Evolutionary conservation across 2,797 vertebrate genomes (phyloP).

Genomic region (Mus spretus): DNA sequence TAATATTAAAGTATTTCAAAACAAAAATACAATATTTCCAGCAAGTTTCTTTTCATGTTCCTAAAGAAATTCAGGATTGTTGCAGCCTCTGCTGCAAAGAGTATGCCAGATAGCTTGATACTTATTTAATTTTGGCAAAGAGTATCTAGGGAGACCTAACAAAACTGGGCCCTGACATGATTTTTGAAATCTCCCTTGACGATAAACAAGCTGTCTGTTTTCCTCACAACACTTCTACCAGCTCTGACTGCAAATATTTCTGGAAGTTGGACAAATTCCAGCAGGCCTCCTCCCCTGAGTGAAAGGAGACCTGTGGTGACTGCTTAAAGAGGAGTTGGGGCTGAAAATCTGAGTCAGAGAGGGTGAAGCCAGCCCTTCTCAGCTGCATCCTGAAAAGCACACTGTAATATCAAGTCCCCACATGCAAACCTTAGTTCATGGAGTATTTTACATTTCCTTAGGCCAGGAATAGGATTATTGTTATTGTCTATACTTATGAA

Average conservation of each 20-base stretch:
- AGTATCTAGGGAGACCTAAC: conserved; percentile 38
- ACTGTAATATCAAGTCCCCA: not conserved
- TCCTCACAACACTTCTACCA: conserved; percentile 6
- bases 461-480: no score
- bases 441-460: not conserved
- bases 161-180: conserved; percentile 67
- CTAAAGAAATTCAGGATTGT: conserved; percentile 60
- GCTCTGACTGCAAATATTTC: conserved; percentile 37
- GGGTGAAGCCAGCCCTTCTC: not conserved
- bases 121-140: conserved; percentile 66
- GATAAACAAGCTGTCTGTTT: conserved; percentile 54
- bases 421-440: fast-evolving
- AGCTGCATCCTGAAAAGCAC: not conserved
- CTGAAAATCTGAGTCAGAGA: not conserved
- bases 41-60: not conserved
- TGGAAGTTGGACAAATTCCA: not conserved
- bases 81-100: conserved; percentile 52
- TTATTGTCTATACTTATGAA: not conserved
- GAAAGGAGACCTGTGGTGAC: not conserved
- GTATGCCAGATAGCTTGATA: conserved; percentile 41
- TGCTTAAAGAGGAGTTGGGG: not conserved
- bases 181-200: conserved; percentile 67
- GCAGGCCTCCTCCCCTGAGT: not conserved
- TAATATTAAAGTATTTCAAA: conserved; percentile 76
- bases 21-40: not conserved